Base-by-base conservation (phyloP, 2,797 vertebrate species). In the Bufotes viridis region DNA sequence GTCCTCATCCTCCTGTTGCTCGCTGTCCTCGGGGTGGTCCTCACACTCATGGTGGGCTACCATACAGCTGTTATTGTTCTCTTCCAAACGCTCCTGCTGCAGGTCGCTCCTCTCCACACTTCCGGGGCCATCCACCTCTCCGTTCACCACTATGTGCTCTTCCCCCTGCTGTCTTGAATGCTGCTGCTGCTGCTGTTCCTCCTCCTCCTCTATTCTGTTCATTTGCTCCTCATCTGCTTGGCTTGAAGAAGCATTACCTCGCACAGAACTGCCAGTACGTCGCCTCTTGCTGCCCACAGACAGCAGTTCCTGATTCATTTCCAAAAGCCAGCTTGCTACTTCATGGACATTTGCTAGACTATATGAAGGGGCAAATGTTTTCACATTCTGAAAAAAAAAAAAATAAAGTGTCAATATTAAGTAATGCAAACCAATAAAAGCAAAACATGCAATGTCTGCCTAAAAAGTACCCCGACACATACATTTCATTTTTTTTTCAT, bases 241-340 rank as follows among this genome's bases (percentile, higher is more conserved):
- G 94, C 96, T 97, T 94, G 96, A 96, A 91, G 97, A 97, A 96
- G 97, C 95, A 95, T 98, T 99, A 97, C 98, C 98, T 97, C 96
- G 95, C 93, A 96, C 94, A 92, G 96, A 96, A 91, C 97, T 95
- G 91, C 96, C 97, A 94, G 96, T 97, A 91, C 97, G 96, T 93
- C 97, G 96, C 95, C 98, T 96, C 96, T 98, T 98, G 97, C 98
- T 98, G 97, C 97, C 98, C 97, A 97, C 97, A 97, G 98, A 99
- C 96, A 99, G 97, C 97, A 99, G 96, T 97, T 99, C 98, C 96
- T 98, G 98, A 98, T 99, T 99, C 98, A 99, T 99, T 98, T 99
- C 98, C 98, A 99, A 99, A 98, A 99, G 97, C 98, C 98, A 99
- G 98, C 97, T 99, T 99, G 98, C 98, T 97, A 99, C 98, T 97